Base-by-base conservation (phyloP, 2,797 vertebrate genomes). In the Tragelaphus eurycerus region DNA sequence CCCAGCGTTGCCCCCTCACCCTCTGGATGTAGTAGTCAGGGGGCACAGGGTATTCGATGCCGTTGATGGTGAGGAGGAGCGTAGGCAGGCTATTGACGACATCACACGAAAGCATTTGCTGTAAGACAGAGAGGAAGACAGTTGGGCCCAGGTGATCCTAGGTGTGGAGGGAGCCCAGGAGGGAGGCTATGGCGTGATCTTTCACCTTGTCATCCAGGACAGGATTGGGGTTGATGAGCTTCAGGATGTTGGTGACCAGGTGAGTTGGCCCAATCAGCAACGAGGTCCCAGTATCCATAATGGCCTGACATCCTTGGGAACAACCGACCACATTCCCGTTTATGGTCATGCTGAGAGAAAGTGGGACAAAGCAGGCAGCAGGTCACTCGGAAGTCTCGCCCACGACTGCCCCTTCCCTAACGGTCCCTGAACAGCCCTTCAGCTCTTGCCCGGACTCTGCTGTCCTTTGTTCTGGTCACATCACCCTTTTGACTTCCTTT, bases 51-150 rank as follows among this genome's bases (percentile, higher is more conserved):
- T 98, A 99, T 11, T 62, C 0, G 0, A 34, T 0, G 46, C 98
- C 97, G 0, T 97, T 86, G 96, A 99, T 98, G 85, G 97, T 92
- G 97, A 99, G 98, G 92, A 98, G 0, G 6, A 99, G 12, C 29
- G 64, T 16, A 3, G 98, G 98, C 90, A 99, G 96, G 0, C 0
- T 88, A 17, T 1, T 13, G 17, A 46, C 0, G 0, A 8, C 1
- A 0, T 31, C 1, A 17, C 99, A 99, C 84, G 43, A 84, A 64
- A 99, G 57, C 1, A 60, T 0, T 43, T 98, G 62, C 97, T 98
- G 98, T 11, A 11, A 10, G 81, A 29, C 84, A 62, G 6, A 59
- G 84, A 17, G 38, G 21, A 16, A 25, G 13, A 38, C 52, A 52
- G 64, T 10, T 81, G 12, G 78, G 57, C 31, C 15, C 21, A 0